Conservation (phyloP, 2,888 invertebrate species). For the Yponomeuta malinellus region DNA sequence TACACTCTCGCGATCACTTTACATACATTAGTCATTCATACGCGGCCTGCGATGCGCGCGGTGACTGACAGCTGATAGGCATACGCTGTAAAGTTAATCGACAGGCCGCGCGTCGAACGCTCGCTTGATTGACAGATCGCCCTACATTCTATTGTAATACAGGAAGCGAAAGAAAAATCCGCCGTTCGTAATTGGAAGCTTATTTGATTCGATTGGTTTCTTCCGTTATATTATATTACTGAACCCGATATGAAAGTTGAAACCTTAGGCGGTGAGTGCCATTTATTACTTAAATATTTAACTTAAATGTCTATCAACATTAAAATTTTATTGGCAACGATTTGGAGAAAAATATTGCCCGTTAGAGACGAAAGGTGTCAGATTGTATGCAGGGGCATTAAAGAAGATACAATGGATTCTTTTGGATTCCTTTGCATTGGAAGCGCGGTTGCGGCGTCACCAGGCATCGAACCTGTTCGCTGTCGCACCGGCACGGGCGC, state of each 20-base stretch:
- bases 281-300: background rate
- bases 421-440: conserved; percentile 29
- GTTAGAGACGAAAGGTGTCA: conserved; percentile 34
- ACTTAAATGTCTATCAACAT: background rate
- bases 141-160: conserved; percentile 14
- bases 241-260: conserved; percentile 6
- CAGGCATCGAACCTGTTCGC: conserved; percentile 38
- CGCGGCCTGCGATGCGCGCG: conserved; percentile 8
- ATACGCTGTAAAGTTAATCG: conserved; percentile 14
- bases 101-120: conserved; percentile 10
- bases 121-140: conserved; percentile 13
- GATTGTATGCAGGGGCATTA: conserved; percentile 36
- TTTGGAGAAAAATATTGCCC: conserved; percentile 5
- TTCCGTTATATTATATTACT: conserved; percentile 11
- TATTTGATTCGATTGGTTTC: conserved; percentile 12
- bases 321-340: conserved; percentile 3
- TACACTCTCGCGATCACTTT: conserved; percentile 15
- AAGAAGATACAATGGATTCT: conserved; percentile 33
- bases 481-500: conserved; percentile 34
- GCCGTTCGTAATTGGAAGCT: conserved; percentile 7
- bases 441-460: conserved; percentile 17
- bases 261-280: background rate
- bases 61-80: conserved; percentile 16
- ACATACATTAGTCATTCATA: conserved; percentile 16
- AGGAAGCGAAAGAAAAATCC: conserved; percentile 11